Evolutionary conservation across 2,888 invertebrate genomes (phyloP), one percentile per base, ranked within the genome.

Genomic region (Phasia obesa): DNA sequence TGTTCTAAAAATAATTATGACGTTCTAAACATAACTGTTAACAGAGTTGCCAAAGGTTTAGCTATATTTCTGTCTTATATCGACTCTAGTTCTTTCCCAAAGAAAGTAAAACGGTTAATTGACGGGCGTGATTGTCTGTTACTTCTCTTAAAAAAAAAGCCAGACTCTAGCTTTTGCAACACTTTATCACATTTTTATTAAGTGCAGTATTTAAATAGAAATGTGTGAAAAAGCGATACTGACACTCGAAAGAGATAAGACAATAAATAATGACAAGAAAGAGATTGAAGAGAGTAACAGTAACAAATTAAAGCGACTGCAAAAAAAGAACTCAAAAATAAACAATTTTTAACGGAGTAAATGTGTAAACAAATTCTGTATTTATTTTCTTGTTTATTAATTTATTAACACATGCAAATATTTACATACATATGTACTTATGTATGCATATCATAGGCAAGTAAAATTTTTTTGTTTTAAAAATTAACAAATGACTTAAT

Each of bases 361-460:
- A 27, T 42, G 42, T 70, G 53, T 69, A 69, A 76, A 76, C 60
- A 76, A 69, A 75, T 65, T 62, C 17, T 35, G 35, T 35, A 2
- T 27, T 27, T 57, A 42, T 47, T 47, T 67, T 67, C 7, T 25
- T 31, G 44, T n/a, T 44, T 19, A 42, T 25, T 47, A 62, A 47
- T 49, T 49, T 49, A 55, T 35, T 31, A 67, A 59, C 35, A 75
- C 27, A 65, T 65, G 60, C 53, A 21, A 44, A 31, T n/a, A n/a
- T 42, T n/a, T n/a, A n/a, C n/a, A n/a, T n/a, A n/a, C n/a, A n/a
- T n/a, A n/a, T n/a, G n/a, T n/a, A n/a, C n/a, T n/a, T n/a, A n/a
- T n/a, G n/a, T n/a, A n/a, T n/a, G n/a, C n/a, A 4, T 42, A 42
- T 42, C 5, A 5, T 42, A 11, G 13, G 42, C 42, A 42, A 42